These are phyloP conservation scores for Gerris lacustris DNA, from an alignment of 2,888 invertebrate genomes.

Conservation along the genomic window DNA sequence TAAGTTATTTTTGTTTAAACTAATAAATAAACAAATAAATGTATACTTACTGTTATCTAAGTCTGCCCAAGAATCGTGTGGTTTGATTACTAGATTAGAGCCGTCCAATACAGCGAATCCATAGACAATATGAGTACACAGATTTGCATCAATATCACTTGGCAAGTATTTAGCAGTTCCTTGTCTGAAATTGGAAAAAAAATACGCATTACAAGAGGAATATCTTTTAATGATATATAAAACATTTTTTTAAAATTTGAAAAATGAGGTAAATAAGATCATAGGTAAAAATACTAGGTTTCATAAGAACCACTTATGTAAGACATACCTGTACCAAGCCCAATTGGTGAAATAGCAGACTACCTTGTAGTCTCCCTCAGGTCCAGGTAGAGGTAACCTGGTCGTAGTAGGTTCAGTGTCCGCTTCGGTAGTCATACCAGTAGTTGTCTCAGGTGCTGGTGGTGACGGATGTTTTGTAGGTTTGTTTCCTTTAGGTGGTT, in stretches of 20 bases:
- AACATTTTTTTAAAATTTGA: too few species aligned
- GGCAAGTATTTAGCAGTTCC: constrained; percentile 69
- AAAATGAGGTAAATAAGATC: too few species aligned
- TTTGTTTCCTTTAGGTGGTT: constrained; percentile 12
- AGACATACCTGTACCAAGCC: constrained; percentile 62
- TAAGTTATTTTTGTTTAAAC: not conserved
- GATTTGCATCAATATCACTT: constrained; percentile 65
- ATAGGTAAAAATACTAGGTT: too few species aligned
- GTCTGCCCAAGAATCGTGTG: constrained; percentile 81
- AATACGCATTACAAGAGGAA: constrained; percentile 13
- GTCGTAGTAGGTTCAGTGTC: constrained; percentile 14
- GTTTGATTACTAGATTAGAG: constrained; percentile 60
- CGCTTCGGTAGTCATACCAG: constrained; percentile 16
- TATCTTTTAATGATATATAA: not conserved
- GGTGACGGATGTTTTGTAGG: constrained; percentile 18
- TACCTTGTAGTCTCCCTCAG: constrained; percentile 51
- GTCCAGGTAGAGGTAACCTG: constrained; percentile 10
- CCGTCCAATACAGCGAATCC: constrained; percentile 80
- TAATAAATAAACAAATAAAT: not conserved
- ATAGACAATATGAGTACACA: constrained; percentile 85
- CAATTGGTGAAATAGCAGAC: constrained; percentile 88
- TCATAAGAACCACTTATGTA: not conserved
- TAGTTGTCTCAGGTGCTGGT: constrained; percentile 25
- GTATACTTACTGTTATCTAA: constrained; percentile 62
- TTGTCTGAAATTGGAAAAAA: constrained; percentile 42